Evolutionary conservation across 1,140 invertebrate genomes (phyloP).

Genomic region (Meteorus sp.): DNA sequence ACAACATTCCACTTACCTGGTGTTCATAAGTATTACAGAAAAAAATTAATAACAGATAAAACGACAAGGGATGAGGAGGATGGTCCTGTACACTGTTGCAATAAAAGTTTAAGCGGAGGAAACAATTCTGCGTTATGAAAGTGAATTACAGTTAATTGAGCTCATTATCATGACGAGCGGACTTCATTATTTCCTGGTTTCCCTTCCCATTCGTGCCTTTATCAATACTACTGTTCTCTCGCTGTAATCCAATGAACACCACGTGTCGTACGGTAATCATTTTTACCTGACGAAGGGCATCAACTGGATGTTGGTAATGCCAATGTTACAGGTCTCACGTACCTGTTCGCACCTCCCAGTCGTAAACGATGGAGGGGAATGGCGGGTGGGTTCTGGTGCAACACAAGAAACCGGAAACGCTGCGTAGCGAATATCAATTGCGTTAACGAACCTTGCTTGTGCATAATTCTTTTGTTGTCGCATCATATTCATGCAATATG

Average conservation of each 20-base stretch:
- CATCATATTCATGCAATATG: not conserved
- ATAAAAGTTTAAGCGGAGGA: slow-evolving; percentile 31
- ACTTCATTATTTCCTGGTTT: slow-evolving; percentile 43
- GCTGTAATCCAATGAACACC: not conserved
- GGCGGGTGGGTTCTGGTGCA: slow-evolving; percentile 14
- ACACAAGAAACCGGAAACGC: slow-evolving; percentile 11
- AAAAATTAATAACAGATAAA: not conserved
- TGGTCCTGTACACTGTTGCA: too few species aligned
- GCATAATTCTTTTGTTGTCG: slow-evolving; percentile 18
- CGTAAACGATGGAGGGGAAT: too few species aligned
- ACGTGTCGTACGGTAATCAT: not conserved
- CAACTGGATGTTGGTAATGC: slow-evolving; percentile 1
- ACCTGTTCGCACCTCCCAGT: slow-evolving; percentile 21
- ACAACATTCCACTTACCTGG: slow-evolving; percentile 40
- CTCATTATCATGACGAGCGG: slow-evolving; percentile 39
- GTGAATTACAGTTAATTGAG: slow-evolving; percentile 47
- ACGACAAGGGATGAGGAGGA: too few species aligned
- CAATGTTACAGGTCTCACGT: slow-evolving; percentile 19
- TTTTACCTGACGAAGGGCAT: slow-evolving; percentile 7
- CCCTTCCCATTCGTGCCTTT: slow-evolving; percentile 10
- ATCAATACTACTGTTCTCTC: not conserved
- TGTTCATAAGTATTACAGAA: not conserved
- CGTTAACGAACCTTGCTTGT: slow-evolving; percentile 18
- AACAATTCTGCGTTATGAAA: slow-evolving; percentile 46
- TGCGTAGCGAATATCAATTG: slow-evolving; percentile 17